These are phyloP conservation scores for Drosophila gaucha DNA, from an alignment of 2,888 invertebrate genomes.

Conservation along the genomic window DNA sequence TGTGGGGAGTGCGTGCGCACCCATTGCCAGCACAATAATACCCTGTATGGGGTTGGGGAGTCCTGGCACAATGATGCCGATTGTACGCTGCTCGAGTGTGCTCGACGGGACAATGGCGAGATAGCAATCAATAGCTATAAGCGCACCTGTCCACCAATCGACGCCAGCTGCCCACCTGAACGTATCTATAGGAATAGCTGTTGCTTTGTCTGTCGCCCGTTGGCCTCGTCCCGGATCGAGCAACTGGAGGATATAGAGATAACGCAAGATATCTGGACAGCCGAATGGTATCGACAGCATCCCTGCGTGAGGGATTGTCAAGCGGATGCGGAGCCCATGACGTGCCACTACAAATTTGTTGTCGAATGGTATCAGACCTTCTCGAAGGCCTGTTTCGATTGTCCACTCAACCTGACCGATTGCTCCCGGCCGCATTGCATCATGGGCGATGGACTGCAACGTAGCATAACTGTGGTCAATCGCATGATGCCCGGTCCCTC, in stretches of 20 bases:
- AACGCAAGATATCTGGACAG: constrained; percentile 71
- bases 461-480: constrained; percentile 92
- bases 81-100: constrained; percentile 83
- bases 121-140: constrained; percentile 81
- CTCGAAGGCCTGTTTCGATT: constrained; percentile 94
- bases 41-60: constrained; percentile 79
- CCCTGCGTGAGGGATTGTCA: constrained; percentile 88
- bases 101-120: constrained; percentile 62
- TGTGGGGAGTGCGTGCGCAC: constrained; percentile 83
- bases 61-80: constrained; percentile 82
- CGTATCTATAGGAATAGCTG: constrained; percentile 78
- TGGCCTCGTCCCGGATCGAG: constrained; percentile 38
- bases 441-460: constrained; percentile 91
- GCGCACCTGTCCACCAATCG: constrained; percentile 80
- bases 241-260: constrained; percentile 30
- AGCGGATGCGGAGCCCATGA: constrained; percentile 86
- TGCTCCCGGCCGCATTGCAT: constrained; percentile 93
- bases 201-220: constrained; percentile 77
- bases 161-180: constrained; percentile 73
- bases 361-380: constrained; percentile 93
- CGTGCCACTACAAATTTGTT: constrained; percentile 87
- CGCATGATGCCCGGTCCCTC: constrained; percentile 94
- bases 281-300: constrained; percentile 81
- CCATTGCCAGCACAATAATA: constrained; percentile 80
- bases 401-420: constrained; percentile 90